Conservation (phyloP, 2,113 vertebrate genomes). For the Gadus macrocephalus region DNA sequence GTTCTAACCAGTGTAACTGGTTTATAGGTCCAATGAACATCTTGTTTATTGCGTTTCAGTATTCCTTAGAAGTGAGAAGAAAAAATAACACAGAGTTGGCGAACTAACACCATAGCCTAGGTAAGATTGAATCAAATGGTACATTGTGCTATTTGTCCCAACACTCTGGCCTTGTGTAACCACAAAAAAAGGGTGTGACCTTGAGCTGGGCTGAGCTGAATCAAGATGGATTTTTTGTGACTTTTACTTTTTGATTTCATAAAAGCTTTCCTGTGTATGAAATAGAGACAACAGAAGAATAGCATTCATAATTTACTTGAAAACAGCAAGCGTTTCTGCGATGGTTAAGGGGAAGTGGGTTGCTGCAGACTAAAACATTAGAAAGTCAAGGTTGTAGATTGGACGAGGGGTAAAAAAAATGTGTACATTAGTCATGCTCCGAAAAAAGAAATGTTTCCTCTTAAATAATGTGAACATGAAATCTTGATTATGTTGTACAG, state of each 20-base stretch:
- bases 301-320: conserved; percentile 60
- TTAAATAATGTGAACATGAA: conserved; percentile 26
- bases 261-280: conserved; percentile 69
- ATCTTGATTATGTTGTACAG: conserved; percentile 36
- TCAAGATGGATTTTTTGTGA: conserved; percentile 46
- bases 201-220: neutral
- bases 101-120: too few relatives aligned
- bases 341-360: conserved; percentile 6
- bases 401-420: conserved; percentile 23
- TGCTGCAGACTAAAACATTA: conserved; percentile 8
- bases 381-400: conserved; percentile 28
- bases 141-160: conserved; percentile 32
- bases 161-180: conserved; percentile 37
- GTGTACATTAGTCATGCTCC: neutral
- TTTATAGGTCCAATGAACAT: too few relatives aligned
- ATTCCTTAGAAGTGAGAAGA: too few relatives aligned
- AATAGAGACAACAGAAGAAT: conserved; percentile 45
- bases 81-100: too few relatives aligned
- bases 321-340: conserved; percentile 18
- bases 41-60: too few relatives aligned
- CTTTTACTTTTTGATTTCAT: conserved; percentile 53
- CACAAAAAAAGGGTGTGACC: conserved; percentile 42
- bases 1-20: too few relatives aligned
- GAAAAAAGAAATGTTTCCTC: neutral
- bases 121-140: too few relatives aligned